Conservation (phyloP, 2,797 vertebrate genomes). For the Artibeus lituratus region DNA sequence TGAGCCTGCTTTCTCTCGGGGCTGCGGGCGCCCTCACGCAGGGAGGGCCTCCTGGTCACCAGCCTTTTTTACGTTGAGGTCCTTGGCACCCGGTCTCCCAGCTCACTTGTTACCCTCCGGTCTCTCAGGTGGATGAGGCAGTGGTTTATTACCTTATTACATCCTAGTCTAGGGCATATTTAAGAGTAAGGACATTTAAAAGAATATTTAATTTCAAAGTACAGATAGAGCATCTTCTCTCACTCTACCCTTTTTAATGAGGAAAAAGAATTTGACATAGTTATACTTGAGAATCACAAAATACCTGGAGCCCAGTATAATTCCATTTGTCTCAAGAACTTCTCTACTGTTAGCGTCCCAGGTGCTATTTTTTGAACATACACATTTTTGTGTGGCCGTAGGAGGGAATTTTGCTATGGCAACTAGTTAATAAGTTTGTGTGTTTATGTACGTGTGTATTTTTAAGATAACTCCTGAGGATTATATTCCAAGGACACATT, state of each 20-base stretch:
- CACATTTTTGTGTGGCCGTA: not conserved
- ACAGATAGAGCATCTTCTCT: not conserved
- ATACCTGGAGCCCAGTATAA: not conserved
- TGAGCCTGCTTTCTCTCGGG: not conserved
- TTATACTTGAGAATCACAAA: not conserved
- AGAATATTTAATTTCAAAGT: not conserved
- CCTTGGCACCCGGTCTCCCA: not conserved
- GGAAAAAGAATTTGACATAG: not conserved
- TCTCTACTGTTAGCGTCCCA: not conserved
- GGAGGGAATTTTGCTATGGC: not conserved
- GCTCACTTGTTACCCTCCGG: not conserved
- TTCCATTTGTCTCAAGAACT: not conserved
- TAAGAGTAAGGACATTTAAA: not conserved
- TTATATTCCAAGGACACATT: not conserved
- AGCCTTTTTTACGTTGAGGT: not conserved
- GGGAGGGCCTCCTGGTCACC: not conserved
- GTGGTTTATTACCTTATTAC: not conserved
- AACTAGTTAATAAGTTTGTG: not conserved
- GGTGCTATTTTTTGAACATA: not conserved
- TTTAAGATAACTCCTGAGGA: not conserved
- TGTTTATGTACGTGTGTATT: not conserved
- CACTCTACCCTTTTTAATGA: not conserved
- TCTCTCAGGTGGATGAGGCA: not conserved
- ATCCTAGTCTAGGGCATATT: not conserved
- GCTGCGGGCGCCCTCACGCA: fast-evolving